Conservation (phyloP, 2,888 invertebrate species). For the Cyaniris semiargus region DNA sequence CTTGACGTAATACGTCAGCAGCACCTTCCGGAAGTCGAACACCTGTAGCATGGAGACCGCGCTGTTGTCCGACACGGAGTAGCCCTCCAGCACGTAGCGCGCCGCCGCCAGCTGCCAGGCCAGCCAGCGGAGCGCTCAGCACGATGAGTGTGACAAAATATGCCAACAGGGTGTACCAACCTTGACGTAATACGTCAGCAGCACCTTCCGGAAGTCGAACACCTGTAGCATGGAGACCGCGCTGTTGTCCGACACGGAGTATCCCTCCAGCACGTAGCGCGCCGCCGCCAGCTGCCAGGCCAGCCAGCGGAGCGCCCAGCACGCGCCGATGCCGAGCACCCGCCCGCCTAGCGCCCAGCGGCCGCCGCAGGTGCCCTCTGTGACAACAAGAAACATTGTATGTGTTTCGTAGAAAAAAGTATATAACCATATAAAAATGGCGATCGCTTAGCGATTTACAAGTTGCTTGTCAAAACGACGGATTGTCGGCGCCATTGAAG, state of each 20-base stretch:
- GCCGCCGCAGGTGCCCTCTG: slow-evolving; percentile 48
- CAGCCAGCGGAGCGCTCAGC: slow-evolving; percentile 92
- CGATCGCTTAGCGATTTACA: no score
- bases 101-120: slow-evolving; percentile 98
- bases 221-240: slow-evolving; percentile 98
- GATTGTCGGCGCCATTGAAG: no score
- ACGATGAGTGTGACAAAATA: no score
- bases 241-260: slow-evolving; percentile 98
- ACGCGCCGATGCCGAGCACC: slow-evolving; percentile 96
- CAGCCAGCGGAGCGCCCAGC: slow-evolving; percentile 97
- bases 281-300: slow-evolving; percentile 98
- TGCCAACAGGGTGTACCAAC: slow-evolving; percentile 65
- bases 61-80: slow-evolving; percentile 98
- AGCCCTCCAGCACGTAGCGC: slow-evolving; percentile 99
- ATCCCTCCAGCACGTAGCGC: slow-evolving; percentile 99
- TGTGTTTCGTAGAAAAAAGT: no score
- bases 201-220: slow-evolving; percentile 97
- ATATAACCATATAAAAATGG: no score
- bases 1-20: slow-evolving; percentile 99
- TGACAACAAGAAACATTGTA: background rate
- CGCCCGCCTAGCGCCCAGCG: slow-evolving; percentile 87
- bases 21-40: slow-evolving; percentile 97
- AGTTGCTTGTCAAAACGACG: no score
- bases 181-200: slow-evolving; percentile 99
- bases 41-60: slow-evolving; percentile 98